These are phyloP conservation scores for Tricholauxania praeusta DNA, from an alignment of 2,888 invertebrate genomes.

Conservation along the genomic window DNA sequence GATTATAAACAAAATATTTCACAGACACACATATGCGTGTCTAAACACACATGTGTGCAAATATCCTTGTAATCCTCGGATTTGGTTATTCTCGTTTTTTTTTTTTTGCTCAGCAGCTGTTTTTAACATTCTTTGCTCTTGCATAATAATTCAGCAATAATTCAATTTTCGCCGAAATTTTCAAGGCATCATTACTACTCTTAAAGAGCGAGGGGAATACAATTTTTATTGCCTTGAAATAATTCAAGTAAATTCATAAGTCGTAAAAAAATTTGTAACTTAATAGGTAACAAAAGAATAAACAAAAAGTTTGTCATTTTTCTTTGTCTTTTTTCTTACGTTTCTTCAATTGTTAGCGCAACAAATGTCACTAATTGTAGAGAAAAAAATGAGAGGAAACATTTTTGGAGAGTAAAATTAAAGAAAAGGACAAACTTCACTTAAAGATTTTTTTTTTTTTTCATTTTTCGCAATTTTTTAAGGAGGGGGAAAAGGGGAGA, in stretches of 20 bases:
- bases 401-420: too few species aligned
- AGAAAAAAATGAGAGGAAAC: background rate
- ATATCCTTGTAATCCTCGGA: background rate
- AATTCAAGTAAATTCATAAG: slow-evolving; percentile 8
- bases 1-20: slow-evolving; percentile 14
- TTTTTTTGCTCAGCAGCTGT: slow-evolving; percentile 15
- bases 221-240: background rate
- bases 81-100: background rate
- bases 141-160: slow-evolving; percentile 20
- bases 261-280: background rate
- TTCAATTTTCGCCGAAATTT: slow-evolving; percentile 10
- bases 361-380: slow-evolving; percentile 10
- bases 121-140: slow-evolving; percentile 23
- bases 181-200: background rate
- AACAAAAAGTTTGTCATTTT: background rate
- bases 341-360: background rate
- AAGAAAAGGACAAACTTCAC: too few species aligned
- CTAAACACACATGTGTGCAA: background rate
- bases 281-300: too few species aligned
- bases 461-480: too few species aligned
- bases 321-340: background rate
- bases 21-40: background rate
- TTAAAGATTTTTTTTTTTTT: too few species aligned
- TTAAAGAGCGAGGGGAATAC: too few species aligned
- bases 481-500: too few species aligned